Percentiles rank a stretch among this genome's conserved stretches.
Evolutionary conservation across 2,113 vertebrate species (phyloP).

Genomic region (Grantiella picta): DNA sequence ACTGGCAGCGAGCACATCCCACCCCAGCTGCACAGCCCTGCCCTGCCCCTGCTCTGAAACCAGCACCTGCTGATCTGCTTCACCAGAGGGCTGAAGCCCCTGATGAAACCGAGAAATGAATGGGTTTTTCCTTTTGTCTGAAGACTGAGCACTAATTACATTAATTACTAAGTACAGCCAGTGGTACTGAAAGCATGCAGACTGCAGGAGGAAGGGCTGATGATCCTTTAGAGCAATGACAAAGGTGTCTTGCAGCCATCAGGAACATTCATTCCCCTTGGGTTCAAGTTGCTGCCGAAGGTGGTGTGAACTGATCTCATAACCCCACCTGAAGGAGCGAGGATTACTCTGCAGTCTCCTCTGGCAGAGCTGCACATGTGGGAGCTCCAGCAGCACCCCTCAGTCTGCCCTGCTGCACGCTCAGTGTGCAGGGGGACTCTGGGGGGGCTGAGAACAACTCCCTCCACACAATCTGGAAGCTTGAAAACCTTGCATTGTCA

Average conservation of each 20-base stretch:
- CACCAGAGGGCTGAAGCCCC: not conserved
- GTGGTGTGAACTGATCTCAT: not conserved
- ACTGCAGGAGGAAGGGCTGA: fast-evolving
- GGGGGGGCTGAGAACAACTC: not conserved
- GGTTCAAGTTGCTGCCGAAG: not conserved
- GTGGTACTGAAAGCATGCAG: not conserved
- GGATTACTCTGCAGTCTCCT: not conserved
- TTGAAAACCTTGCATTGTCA: not conserved
- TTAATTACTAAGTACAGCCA: not conserved
- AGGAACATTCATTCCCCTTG: not conserved
- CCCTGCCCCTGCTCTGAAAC: not conserved
- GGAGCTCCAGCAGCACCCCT: not conserved
- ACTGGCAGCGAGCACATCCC: not conserved
- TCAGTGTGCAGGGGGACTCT: not conserved
- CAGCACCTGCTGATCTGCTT: not conserved
- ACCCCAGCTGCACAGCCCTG: not conserved
- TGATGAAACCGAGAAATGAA: not conserved
- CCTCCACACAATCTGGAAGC: not conserved
- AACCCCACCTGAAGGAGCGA: not conserved
- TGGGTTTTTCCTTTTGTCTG: not conserved
- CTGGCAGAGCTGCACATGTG: not conserved
- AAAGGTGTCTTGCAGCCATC: not conserved
- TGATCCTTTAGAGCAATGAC: not conserved
- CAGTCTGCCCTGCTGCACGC: not conserved
- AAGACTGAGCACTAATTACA: not conserved